Evolutionary conservation across 1,140 invertebrate genomes (phyloP).

Genomic region (Globodera rostochiensis): DNA sequence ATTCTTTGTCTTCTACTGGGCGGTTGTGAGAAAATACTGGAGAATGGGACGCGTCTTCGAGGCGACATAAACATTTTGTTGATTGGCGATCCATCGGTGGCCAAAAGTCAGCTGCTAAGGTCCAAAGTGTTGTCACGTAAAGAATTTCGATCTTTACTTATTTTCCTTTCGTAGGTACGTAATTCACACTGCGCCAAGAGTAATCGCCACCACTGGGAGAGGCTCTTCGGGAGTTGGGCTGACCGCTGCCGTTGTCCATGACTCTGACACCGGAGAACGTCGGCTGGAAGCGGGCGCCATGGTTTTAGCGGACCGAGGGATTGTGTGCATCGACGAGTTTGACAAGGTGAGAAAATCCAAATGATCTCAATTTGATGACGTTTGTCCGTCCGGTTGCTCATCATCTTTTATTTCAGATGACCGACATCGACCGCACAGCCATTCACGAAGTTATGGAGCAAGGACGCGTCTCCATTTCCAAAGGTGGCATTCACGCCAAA

Average conservation of each 20-base stretch:
- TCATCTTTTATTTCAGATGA: constrained; percentile 74
- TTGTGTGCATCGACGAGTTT: constrained; percentile 99
- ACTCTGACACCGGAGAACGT: constrained; percentile 83
- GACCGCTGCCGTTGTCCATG: constrained; percentile 94
- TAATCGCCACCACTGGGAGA: constrained; percentile 92
- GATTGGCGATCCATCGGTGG: constrained; percentile 97
- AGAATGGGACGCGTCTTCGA: constrained; percentile 91
- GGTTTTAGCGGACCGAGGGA: constrained; percentile 95
- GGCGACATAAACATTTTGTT: constrained; percentile 96
- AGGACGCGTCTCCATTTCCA: constrained; percentile 89
- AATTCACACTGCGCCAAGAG: constrained; percentile 86
- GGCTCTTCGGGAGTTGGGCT: constrained; percentile 94
- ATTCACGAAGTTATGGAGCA: constrained; percentile 90
- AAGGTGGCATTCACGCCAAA: constrained; percentile 96
- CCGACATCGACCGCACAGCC: constrained; percentile 96
- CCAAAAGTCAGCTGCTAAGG: constrained; percentile 89
- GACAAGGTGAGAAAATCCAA: constrained; percentile 75
- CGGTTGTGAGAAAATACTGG: constrained; percentile 90
- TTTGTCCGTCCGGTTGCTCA: neutral
- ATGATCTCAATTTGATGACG: neutral
- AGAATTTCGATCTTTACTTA: neutral
- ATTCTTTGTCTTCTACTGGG: constrained; percentile 91
- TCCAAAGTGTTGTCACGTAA: constrained; percentile 30
- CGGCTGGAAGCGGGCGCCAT: constrained; percentile 96
- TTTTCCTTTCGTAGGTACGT: constrained; percentile 74